Conservation (phyloP, 2,113 vertebrate species). For the Mirounga angustirostris region DNA sequence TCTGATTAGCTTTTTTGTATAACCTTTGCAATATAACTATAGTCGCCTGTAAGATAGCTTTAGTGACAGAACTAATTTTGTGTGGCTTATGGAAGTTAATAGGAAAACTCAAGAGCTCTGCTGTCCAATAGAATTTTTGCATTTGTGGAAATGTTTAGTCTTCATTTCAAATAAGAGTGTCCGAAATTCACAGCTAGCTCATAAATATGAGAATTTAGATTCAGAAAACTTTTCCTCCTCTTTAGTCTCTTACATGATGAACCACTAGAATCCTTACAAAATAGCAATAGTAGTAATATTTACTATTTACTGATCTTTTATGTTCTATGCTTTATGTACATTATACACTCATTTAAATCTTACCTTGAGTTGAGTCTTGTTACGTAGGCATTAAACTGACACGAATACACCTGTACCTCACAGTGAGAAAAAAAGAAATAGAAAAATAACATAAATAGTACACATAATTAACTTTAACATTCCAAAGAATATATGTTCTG, state of each 20-base stretch:
- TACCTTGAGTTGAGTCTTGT: background rate
- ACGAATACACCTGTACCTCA: background rate
- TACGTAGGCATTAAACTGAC: background rate
- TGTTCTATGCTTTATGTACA: background rate
- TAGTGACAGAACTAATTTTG: background rate
- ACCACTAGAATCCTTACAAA: constrained; percentile 30
- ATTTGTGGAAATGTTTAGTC: background rate
- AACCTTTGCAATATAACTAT: background rate
- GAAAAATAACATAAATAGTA: constrained; percentile 18
- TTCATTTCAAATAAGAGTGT: constrained; percentile 12
- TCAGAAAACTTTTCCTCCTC: background rate
- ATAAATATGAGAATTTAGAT: background rate
- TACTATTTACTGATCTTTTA: background rate
- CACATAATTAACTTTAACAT: background rate
- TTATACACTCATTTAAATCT: background rate
- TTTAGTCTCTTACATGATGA: background rate
- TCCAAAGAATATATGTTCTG: background rate
- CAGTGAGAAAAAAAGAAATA: background rate
- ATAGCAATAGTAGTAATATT: background rate
- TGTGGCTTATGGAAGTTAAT: constrained; percentile 28
- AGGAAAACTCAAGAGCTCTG: background rate
- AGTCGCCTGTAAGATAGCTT: background rate
- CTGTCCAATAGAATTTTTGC: background rate
- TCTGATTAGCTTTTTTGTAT: background rate
- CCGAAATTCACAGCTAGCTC: background rate